Base-by-base conservation (phyloP, 2,888 invertebrate species). In the Eupithecia pulchellata region DNA sequence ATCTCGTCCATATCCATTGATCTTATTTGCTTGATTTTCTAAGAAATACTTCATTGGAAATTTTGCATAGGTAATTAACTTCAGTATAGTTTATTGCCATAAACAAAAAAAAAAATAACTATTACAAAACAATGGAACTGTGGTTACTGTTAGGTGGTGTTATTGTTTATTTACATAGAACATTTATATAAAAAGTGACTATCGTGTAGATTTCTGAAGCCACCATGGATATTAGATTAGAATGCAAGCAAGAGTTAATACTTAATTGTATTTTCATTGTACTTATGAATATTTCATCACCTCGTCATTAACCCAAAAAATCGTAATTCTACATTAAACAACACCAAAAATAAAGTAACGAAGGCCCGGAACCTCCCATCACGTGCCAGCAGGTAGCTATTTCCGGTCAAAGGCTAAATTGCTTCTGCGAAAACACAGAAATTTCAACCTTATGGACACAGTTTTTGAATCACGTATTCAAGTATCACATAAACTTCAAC, bases 391-490 rank as follows among this genome's bases (percentile, higher is more conserved):
- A 60, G 60, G 61, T 20, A 30, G 61, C 67, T 72, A 75, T 75
- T 76, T 78, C 79, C 78, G 73, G 76, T 69, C 63, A 74, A 72
- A 72, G 66, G 68, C 61, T 66, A 66, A 68, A 72, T 68, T 36
- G 64, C 60, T 60, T 61, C n/a, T 36, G 17, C 29, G n/a, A n/a
- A 20, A 39, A 58, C 68, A 63, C 13, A n/a, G 27, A 32, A 66
- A 36, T 72, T 63, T 69, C 13, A 25, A 39, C 62, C 68, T 9
- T 72, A 57, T 29, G 30, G 14, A 17, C 14, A 20, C 13, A 14
- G 9, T 4, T n/a, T n/a, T 58, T n/a, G 30, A 58, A 32, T 60
- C 58, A 60, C 5, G 58, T 60, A 32, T 32, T 20, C 58, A 60
- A n/a, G 20, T 57, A 2, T 32, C 29, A 30, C n/a, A 32, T 11